Evolutionary conservation across 2,113 vertebrate species (phyloP).

Genomic region (Coregonus clupeaformis): DNA sequence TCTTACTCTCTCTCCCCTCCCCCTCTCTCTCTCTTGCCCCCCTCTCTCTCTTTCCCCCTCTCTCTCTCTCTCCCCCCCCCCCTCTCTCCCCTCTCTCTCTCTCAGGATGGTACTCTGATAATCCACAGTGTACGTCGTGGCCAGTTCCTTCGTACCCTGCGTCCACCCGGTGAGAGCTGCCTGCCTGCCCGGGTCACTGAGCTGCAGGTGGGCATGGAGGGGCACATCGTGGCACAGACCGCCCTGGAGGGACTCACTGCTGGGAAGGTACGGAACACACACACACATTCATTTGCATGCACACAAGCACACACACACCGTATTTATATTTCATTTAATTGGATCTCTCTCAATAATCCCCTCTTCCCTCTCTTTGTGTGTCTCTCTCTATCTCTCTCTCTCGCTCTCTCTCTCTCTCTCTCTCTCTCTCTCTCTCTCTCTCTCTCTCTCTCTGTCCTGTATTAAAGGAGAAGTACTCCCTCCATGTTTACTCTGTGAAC

Average conservation of each 20-base stretch:
- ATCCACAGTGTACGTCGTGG: slow-evolving; percentile 90
- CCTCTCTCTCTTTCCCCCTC: not conserved
- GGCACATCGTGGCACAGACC: slow-evolving; percentile 89
- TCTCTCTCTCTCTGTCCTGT: too few relatives aligned
- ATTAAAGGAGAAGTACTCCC: slow-evolving; percentile 78
- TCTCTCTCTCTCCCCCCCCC: not conserved
- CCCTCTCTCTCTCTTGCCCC: not conserved
- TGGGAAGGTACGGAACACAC: slow-evolving; percentile 69
- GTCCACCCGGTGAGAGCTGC: slow-evolving; percentile 71
- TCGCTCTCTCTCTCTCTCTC: too few relatives aligned
- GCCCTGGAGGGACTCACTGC: slow-evolving; percentile 58
- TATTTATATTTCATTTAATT: not conserved
- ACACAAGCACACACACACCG: not conserved
- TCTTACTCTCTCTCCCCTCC: not conserved
- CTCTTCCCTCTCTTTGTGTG: not conserved
- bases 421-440: too few relatives aligned
- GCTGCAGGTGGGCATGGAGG: slow-evolving; percentile 87
- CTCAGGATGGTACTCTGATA: slow-evolving; percentile 88
- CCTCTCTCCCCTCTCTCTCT: not conserved
- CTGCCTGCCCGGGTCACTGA: slow-evolving; percentile 70
- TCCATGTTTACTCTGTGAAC: slow-evolving; percentile 92
- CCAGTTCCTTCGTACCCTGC: slow-evolving; percentile 84
- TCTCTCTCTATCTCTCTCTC: not conserved
- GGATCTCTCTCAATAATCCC: not conserved
- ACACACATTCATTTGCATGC: not conserved